These are phyloP conservation scores for Fulmarus glacialis DNA, from an alignment of 2,113 vertebrate genomes.

Conservation along the genomic window DNA sequence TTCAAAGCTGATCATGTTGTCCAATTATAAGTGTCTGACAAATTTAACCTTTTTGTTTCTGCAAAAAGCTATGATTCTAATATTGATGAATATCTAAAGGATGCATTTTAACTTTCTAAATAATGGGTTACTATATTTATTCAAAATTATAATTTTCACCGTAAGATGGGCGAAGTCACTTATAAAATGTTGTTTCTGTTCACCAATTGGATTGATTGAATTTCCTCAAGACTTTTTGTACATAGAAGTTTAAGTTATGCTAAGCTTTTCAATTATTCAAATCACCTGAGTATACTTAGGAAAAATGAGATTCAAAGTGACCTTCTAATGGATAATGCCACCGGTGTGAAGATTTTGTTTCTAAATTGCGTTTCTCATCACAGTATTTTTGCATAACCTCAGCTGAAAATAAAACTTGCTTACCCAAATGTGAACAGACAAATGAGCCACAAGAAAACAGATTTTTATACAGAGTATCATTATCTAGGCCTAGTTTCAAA, in stretches of 20 bases:
- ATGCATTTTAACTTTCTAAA: background rate
- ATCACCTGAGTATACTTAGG: background rate
- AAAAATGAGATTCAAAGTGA: background rate
- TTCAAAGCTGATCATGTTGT: background rate
- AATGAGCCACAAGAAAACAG: background rate
- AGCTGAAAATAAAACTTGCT: background rate
- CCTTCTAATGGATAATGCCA: background rate
- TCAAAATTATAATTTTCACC: background rate
- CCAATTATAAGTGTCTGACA: background rate
- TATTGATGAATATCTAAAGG: background rate
- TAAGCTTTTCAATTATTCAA: conserved; percentile 16
- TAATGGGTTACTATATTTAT: background rate
- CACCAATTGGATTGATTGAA: rapidly evolving
- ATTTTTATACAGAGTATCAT: background rate
- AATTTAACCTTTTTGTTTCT: background rate
- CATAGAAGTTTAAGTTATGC: background rate
- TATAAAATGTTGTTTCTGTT: background rate
- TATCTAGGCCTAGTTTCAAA: background rate
- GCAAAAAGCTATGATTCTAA: background rate
- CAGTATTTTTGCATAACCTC: background rate
- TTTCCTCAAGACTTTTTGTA: background rate
- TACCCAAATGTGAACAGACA: background rate
- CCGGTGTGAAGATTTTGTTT: background rate
- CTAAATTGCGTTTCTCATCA: background rate
- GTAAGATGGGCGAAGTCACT: background rate